phyloP scores from a whole-genome alignment of 2,797 vertebrate genomes.

The Oryzias sinensis region DNA sequence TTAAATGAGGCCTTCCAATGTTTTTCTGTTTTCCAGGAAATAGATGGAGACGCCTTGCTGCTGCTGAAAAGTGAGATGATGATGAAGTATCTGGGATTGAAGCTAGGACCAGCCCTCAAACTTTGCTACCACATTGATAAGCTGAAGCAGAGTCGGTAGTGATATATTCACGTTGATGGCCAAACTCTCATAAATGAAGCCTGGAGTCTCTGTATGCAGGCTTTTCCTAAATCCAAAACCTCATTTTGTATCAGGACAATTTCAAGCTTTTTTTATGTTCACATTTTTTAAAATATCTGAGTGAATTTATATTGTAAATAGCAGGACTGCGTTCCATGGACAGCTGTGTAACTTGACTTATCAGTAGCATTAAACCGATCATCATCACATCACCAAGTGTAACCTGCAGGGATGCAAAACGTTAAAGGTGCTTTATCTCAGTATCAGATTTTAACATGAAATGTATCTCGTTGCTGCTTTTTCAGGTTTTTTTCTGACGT shows the following conservation, averaged over 20 bases:
- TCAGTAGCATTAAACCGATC: constrained; percentile 9
- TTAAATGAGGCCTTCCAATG: too few relatives aligned
- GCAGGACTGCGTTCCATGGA: constrained; percentile 21
- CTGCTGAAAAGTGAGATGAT: constrained; percentile 96
- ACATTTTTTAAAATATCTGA: constrained; percentile 16
- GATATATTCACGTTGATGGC: constrained; percentile 41
- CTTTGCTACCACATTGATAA: constrained; percentile 96
- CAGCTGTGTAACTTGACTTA: constrained; percentile 33
- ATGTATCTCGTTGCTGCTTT: constrained; percentile 23
- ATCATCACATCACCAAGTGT: constrained; percentile 18
- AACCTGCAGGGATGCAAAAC: constrained; percentile 3
- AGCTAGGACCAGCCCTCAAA: constrained; percentile 93
- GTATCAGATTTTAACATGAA: constrained; percentile 22
- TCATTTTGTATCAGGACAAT: constrained; percentile 22
- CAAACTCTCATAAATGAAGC: constrained; percentile 10
- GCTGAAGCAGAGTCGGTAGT: constrained; percentile 90
- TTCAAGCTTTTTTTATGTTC: constrained; percentile 21
- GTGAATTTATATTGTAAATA: constrained; percentile 47
- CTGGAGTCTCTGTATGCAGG: background rate
- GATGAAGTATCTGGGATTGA: constrained; percentile 98
- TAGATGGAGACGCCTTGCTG: constrained; percentile 91
- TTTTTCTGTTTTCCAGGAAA: constrained; percentile 82
- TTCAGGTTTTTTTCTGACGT: background rate
- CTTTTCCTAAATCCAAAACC: constrained; percentile 15
- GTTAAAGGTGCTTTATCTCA: constrained; percentile 35